Evolutionary conservation across 2,113 vertebrate genomes (phyloP).

Genomic region (Quiscalus mexicanus): DNA sequence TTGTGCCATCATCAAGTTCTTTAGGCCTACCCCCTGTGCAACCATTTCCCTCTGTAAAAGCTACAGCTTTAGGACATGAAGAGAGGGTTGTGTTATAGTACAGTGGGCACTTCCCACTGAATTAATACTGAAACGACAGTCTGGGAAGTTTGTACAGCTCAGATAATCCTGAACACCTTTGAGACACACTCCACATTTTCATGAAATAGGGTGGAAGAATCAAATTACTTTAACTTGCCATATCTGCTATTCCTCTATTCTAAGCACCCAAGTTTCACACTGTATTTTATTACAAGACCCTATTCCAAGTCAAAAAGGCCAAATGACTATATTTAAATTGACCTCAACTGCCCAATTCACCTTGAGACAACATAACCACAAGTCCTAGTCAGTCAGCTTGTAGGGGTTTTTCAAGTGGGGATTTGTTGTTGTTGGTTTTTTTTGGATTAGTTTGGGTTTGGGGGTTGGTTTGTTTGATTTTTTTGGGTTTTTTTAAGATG

Average conservation of each 20-base stretch:
- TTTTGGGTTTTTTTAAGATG: background rate
- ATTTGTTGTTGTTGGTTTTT: background rate
- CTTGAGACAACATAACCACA: background rate
- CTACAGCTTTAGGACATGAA: background rate
- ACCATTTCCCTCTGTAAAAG: background rate
- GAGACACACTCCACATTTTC: background rate
- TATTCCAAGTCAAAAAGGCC: background rate
- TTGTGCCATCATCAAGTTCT: background rate
- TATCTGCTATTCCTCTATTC: background rate
- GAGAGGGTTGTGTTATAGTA: background rate
- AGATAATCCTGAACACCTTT: background rate
- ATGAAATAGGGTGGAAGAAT: background rate
- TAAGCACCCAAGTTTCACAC: background rate
- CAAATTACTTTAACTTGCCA: background rate
- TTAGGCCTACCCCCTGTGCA: background rate
- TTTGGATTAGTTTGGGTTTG: background rate
- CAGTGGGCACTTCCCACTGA: background rate
- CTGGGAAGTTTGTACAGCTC: background rate
- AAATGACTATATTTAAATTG: background rate
- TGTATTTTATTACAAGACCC: background rate
- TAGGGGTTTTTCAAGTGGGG: background rate
- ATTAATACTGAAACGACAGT: background rate
- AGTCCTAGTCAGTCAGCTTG: background rate
- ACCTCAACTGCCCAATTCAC: background rate
- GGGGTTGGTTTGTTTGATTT: background rate